Evolutionary conservation across 2,888 invertebrate species (phyloP).

Genomic region (Leucozona laternaria): DNA sequence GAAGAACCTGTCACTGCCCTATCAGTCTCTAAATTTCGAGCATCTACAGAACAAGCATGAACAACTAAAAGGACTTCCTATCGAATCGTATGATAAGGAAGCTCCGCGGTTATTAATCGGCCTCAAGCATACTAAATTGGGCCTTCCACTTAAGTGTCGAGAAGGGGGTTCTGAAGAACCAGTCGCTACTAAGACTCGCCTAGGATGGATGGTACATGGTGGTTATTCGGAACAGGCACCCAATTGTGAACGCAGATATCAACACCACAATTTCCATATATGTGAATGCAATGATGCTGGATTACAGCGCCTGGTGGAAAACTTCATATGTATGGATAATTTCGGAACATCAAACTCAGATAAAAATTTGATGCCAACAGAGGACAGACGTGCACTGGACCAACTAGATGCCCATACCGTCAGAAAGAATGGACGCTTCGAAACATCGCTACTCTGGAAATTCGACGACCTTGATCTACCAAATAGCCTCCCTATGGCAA

Average conservation of each 20-base stretch:
- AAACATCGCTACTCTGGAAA: conserved; percentile 4
- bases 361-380: neutral
- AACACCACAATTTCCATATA: conserved; percentile 43
- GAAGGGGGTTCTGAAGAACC: conserved; percentile 55
- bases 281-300: conserved; percentile 47
- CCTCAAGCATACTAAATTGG: no score
- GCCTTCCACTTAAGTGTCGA: no score
- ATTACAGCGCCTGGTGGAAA: neutral
- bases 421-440: neutral
- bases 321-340: conserved; percentile 14
- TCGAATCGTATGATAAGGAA: no score
- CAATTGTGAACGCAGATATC: neutral
- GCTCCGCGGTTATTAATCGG: no score
- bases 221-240: neutral
- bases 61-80: no score
- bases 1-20: no score
- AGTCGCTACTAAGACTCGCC: conserved; percentile 59
- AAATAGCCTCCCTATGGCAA: neutral
- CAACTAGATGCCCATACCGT: neutral
- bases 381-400: neutral
- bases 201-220: conserved; percentile 64
- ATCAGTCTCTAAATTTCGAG: no score
- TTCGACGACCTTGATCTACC: neutral
- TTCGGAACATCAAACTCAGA: conserved; percentile 7
- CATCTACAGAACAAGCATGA: no score